phyloP scores from a whole-genome alignment of 2,113 vertebrate species.

The Rattus rattus region DNA sequence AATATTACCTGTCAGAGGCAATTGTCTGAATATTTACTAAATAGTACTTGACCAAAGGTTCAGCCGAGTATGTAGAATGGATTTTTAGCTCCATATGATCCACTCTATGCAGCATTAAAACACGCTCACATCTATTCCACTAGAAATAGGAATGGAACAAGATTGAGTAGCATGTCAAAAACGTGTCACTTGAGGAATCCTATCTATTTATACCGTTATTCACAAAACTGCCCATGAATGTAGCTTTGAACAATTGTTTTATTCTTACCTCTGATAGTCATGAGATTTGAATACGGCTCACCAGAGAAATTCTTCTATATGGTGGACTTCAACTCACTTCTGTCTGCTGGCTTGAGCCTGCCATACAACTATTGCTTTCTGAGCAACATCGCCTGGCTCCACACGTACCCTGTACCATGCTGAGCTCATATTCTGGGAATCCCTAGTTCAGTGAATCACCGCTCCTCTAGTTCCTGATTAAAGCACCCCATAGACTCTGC shows the following conservation, averaged over 20 bases:
- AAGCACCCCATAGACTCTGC: not conserved
- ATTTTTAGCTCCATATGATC: slow-evolving; percentile 77
- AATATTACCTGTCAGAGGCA: slow-evolving; percentile 88
- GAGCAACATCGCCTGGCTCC: not conserved
- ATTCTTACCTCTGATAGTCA: not conserved
- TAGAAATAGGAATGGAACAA: not conserved
- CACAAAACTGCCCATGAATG: not conserved
- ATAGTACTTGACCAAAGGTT: slow-evolving; percentile 78
- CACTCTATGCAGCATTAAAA: slow-evolving; percentile 52
- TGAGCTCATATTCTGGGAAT: not conserved
- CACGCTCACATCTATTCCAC: slow-evolving; percentile 50
- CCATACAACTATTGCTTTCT: not conserved
- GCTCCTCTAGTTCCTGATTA: not conserved
- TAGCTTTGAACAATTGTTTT: not conserved
- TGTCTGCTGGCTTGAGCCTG: not conserved
- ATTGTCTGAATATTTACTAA: slow-evolving; percentile 82
- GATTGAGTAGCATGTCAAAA: not conserved
- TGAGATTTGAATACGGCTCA: not conserved
- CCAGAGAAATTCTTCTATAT: not conserved
- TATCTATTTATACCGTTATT: not conserved
- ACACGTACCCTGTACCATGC: not conserved
- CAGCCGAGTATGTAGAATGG: slow-evolving; percentile 76
- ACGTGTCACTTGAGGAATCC: not conserved
- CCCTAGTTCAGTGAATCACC: not conserved
- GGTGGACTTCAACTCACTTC: not conserved